Evolutionary conservation across 2,113 vertebrate species (phyloP).

Genomic region (Neolamprologus tretocephalus): DNA sequence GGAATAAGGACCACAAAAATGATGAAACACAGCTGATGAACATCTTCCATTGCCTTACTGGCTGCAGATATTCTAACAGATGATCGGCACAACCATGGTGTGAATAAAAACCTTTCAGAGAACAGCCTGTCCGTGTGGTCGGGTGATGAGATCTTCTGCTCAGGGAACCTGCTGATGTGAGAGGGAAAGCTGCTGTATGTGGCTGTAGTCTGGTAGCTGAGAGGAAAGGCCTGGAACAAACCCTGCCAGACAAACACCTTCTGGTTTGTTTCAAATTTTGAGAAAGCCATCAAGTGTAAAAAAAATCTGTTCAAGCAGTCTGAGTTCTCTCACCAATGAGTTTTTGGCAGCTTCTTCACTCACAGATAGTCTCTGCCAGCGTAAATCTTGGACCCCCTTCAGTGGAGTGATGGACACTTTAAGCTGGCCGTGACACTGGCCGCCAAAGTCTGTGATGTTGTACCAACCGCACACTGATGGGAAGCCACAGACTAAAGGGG

Average conservation of each 20-base stretch:
- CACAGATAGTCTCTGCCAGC: constrained; percentile 69
- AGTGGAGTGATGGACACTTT: constrained; percentile 89
- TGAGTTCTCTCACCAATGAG: constrained; percentile 33
- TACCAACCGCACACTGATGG: constrained; percentile 93
- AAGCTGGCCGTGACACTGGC: constrained; percentile 90
- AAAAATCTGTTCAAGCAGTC: neutral
- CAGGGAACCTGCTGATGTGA: constrained; percentile 60
- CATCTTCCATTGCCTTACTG: neutral
- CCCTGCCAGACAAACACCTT: constrained; percentile 22
- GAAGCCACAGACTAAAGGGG: constrained; percentile 89
- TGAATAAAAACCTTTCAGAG: constrained; percentile 57
- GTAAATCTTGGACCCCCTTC: constrained; percentile 69
- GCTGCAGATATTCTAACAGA: neutral
- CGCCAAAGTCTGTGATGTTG: constrained; percentile 88
- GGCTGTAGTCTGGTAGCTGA: constrained; percentile 67
- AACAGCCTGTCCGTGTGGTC: constrained; percentile 47
- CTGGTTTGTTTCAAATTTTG: neutral
- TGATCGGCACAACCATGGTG: neutral
- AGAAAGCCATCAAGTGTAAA: neutral
- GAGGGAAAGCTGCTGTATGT: constrained; percentile 65
- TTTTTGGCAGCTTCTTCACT: constrained; percentile 29
- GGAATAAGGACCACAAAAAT: neutral
- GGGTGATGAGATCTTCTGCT: constrained; percentile 61
- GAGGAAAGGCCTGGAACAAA: constrained; percentile 18
- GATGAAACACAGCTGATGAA: neutral